Evolutionary conservation across 2,888 invertebrate genomes (phyloP).

Genomic region (Synergus gifuensis): DNA sequence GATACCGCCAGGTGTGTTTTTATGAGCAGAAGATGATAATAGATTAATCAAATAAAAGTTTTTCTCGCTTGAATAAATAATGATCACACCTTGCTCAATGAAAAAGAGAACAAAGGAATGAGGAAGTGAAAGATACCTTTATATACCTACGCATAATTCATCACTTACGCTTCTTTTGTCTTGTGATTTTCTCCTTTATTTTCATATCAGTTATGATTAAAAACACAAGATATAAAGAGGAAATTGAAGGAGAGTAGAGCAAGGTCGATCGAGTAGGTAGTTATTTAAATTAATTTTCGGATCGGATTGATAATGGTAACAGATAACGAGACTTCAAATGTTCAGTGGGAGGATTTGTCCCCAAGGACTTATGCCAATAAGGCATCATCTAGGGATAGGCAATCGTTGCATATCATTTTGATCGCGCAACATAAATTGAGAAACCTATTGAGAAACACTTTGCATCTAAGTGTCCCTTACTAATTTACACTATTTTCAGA

Average conservation of each 20-base stretch:
- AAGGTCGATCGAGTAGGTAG: conserved; percentile 29
- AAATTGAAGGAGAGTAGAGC: conserved; percentile 19
- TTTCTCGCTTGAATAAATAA: background rate
- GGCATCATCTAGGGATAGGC: conserved; percentile 1
- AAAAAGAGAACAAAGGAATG: background rate
- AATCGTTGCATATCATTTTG: conserved; percentile 35
- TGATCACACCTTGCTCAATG: background rate
- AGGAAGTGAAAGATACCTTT: background rate
- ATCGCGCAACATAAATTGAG: conserved; percentile 25
- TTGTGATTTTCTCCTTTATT: background rate
- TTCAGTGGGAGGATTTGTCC: conserved; percentile 37
- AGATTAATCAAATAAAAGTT: background rate
- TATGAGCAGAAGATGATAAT: background rate
- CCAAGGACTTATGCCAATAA: conserved; percentile 37
- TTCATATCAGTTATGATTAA: background rate
- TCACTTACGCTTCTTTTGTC: background rate
- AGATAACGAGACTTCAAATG: conserved; percentile 26
- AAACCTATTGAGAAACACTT: background rate
- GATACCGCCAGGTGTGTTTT: background rate
- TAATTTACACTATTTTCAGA: background rate
- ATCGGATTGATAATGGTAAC: conserved; percentile 22
- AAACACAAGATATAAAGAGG: conserved; percentile 32
- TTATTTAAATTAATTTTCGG: conserved; percentile 33
- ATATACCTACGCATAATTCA: background rate
- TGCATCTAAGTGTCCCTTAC: conserved; percentile 3